phyloP scores from a whole-genome alignment of 1,140 invertebrate genomes.

The Drosophila mojavensis region DNA sequence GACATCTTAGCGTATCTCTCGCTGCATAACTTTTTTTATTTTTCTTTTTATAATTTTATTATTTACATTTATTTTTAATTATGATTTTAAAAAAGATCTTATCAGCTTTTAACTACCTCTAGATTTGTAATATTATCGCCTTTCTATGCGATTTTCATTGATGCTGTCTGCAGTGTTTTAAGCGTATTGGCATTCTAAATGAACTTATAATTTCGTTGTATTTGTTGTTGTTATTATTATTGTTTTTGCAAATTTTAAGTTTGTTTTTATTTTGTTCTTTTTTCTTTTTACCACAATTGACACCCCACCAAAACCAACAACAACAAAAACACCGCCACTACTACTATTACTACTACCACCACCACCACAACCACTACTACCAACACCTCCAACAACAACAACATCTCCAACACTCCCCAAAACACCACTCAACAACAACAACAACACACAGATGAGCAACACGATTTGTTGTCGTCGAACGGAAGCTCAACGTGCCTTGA shows the following conservation, averaged over 20 bases:
- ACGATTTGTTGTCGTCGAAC: constrained; percentile 83
- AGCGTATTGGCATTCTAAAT: neutral
- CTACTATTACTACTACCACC: neutral
- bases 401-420: constrained; percentile 23
- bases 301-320: constrained; percentile 8
- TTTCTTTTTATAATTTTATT: neutral
- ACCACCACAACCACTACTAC: neutral
- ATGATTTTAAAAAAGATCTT: no score
- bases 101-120: no score
- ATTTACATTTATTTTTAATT: no score
- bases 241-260: constrained; percentile 35
- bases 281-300: constrained; percentile 20
- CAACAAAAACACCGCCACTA: no score
- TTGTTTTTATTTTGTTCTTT: constrained; percentile 16
- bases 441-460: constrained; percentile 71
- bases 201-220: constrained; percentile 16
- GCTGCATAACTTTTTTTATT: neutral
- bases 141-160: neutral
- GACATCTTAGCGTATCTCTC: no score
- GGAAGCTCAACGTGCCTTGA: constrained; percentile 85
- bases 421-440: constrained; percentile 45
- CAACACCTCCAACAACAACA: constrained; percentile 20
- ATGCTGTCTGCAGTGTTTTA: no score
- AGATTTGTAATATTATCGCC: no score
- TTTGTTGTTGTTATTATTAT: constrained; percentile 15